Evolutionary conservation across 2,113 vertebrate species (phyloP).

Genomic region (Lepisosteus osseus): DNA sequence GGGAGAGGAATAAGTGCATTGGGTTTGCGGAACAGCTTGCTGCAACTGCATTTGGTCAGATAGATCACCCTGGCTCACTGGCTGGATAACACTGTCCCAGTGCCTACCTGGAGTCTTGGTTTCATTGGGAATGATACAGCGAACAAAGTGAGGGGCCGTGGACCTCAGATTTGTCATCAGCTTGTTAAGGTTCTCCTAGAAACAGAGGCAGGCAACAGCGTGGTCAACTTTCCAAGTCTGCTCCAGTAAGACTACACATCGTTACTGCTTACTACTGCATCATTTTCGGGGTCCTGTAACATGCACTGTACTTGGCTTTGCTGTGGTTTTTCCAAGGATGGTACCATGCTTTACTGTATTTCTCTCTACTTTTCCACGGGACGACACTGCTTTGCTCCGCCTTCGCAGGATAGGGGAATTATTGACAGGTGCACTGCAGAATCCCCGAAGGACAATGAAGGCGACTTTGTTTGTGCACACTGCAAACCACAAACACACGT

Average conservation of each 20-base stretch:
- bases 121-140: constrained; percentile 92
- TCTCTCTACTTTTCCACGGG: too few species aligned
- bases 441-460: constrained; percentile 36
- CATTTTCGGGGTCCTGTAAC: background rate
- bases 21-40: too few species aligned
- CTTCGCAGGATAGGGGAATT: too few species aligned
- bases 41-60: too few species aligned
- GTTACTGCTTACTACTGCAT: background rate
- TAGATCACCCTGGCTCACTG: too few species aligned
- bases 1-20: too few species aligned
- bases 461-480: background rate
- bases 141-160: constrained; percentile 91
- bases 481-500: background rate
- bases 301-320: background rate
- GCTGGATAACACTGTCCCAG: too few species aligned
- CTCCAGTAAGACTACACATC: background rate
- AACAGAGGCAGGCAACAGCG: constrained; percentile 22
- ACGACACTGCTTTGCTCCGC: too few species aligned
- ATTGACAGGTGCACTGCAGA: background rate
- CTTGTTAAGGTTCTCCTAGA: constrained; percentile 92
- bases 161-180: constrained; percentile 91
- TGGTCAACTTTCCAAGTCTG: background rate
- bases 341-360: too few species aligned
- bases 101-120: constrained; percentile 84
- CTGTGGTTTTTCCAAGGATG: background rate